Evolutionary conservation across 2,113 vertebrate species (phyloP).

Genomic region (Odobenus rosmarus): DNA sequence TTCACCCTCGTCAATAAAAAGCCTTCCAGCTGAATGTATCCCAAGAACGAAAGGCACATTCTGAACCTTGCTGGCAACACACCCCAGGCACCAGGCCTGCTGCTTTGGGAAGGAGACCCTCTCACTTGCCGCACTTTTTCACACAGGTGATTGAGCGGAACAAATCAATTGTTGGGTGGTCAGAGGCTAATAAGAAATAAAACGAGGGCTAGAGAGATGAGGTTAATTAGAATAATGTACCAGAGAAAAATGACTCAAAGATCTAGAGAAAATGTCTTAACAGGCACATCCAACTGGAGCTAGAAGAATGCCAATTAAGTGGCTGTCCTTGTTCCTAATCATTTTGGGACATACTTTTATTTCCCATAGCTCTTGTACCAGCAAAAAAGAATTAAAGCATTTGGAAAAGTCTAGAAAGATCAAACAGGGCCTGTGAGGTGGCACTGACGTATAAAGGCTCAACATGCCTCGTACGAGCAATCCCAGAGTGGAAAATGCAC

Average conservation of each 20-base stretch:
- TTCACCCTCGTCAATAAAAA: neutral
- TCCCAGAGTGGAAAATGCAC: neutral
- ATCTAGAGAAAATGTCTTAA: constrained; percentile 56
- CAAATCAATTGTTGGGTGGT: constrained; percentile 80
- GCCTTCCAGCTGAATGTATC: neutral
- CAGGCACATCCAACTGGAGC: constrained; percentile 25
- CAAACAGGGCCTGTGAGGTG: neutral
- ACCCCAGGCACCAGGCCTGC: constrained; percentile 46
- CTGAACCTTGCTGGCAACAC: constrained; percentile 69
- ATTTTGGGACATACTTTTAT: neutral
- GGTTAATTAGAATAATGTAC: constrained; percentile 64
- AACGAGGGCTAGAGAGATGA: constrained; percentile 73
- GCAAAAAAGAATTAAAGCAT: neutral
- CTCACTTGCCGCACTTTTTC: neutral
- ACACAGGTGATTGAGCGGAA: constrained; percentile 79
- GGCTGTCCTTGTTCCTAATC: constrained; percentile 25
- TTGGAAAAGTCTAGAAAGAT: neutral
- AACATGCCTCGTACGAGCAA: neutral
- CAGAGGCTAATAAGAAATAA: constrained; percentile 79
- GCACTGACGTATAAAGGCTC: neutral
- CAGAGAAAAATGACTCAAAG: constrained; percentile 73
- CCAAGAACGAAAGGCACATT: neutral
- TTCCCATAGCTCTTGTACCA: neutral
- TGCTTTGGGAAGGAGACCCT: constrained; percentile 4
- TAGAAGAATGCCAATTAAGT: constrained; percentile 13